A percentile compares a stretch with the other conserved stretches of the same genome.
Conservation (phyloP, 2,888 invertebrate genomes). For the Matsumyia berberina region DNA sequence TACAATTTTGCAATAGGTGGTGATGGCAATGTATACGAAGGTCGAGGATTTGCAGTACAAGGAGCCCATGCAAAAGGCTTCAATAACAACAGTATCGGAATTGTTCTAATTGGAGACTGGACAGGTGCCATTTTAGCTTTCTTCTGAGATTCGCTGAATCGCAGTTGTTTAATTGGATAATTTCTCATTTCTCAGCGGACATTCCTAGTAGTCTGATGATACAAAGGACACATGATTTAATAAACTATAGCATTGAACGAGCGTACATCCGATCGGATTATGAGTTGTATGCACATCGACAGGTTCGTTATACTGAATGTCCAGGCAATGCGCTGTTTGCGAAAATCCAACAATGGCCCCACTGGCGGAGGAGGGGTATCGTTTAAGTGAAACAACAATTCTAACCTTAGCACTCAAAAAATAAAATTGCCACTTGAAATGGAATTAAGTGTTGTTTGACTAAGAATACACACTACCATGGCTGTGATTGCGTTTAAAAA, state of each 20-base stretch:
- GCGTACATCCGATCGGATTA: slow-evolving; percentile 12
- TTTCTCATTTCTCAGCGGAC: not conserved
- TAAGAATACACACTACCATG: not conserved
- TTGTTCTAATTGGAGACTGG: slow-evolving; percentile 86
- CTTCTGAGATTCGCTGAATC: not conserved
- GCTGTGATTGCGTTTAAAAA: not conserved
- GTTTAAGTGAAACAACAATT: not conserved
- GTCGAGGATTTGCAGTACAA: slow-evolving; percentile 87
- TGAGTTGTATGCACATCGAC: not conserved
- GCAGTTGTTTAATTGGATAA: slow-evolving; percentile 15
- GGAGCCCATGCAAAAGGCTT: slow-evolving; percentile 88
- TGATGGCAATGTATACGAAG: slow-evolving; percentile 88
- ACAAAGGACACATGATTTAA: slow-evolving; percentile 1
- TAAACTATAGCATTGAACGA: slow-evolving; percentile 1
- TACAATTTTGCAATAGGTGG: slow-evolving; percentile 88
- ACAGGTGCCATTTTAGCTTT: slow-evolving; percentile 75
- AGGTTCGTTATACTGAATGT: slow-evolving; percentile 2
- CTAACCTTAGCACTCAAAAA: not conserved
- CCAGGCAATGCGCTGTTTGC: not conserved
- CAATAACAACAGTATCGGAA: slow-evolving; percentile 87
- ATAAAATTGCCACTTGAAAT: not conserved
- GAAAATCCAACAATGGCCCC: not conserved
- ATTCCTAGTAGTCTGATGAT: slow-evolving; percentile 12
- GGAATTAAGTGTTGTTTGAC: not conserved
- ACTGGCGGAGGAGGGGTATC: not conserved